Base-by-base conservation (phyloP, 2,113 vertebrate genomes). In the Cygnus atratus region DNA sequence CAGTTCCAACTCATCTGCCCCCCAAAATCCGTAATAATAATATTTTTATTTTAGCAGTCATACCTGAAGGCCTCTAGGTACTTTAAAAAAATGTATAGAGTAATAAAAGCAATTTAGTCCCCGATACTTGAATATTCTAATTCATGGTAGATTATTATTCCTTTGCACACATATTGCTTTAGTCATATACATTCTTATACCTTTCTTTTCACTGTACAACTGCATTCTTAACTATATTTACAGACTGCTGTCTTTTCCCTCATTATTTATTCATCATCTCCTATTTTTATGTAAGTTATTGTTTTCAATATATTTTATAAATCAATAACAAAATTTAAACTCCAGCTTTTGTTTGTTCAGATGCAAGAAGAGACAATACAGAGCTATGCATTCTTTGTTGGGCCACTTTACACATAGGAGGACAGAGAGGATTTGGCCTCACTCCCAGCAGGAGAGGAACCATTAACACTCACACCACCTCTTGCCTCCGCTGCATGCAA, bases 81-180 rank as follows among this genome's bases (percentile, higher is more conserved):
- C 91, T 95, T 97, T 85, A 78, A 96, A 96, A 94, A 94, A 96
- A 97, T 71, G 59, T 65, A 75, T 61, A 85, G 82, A 80, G 63
- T 71, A 95, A 59, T 94, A 95, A 93, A 96, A 78, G 77, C 87
- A 97, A 97, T 97, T 97, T 93, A 96, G 92, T 91, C 95, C 88
- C 81, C 41, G 79, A 82, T 89, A 84, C 66, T 87, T 97, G 65
- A 10, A 10, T 66, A 84, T 94, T 93, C 92, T 93, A 95, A 95
- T 92, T 96, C 86, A 88, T 29, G 24, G 57, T 87, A 80, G 73
- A 87, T 96, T 95, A 90, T 95, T 96, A 93, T 90, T 97, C 79
- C 76, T 96, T 90, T 93, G 71, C 74, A 96, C 67, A 85, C 84
- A 88, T 90, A 96, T 88, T 97, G 93, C 82, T 89, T 97, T 92